Percentiles rank a stretch among this genome's conserved stretches.
These are phyloP conservation scores for Drosophila mettleri DNA, from an alignment of 2,888 invertebrate genomes.

Conservation along the genomic window DNA sequence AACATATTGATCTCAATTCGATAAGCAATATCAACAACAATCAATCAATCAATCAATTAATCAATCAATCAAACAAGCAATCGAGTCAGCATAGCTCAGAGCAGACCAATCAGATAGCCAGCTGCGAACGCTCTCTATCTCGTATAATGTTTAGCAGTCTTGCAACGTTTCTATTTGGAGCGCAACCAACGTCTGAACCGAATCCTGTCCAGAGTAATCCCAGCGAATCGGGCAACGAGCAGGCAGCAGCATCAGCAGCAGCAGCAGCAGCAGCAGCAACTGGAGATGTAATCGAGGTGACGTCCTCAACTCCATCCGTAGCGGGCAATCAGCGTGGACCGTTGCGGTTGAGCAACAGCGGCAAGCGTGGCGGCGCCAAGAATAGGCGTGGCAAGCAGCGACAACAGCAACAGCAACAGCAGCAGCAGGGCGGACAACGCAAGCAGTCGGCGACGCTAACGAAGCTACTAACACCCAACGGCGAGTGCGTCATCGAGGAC, in stretches of 20 bases:
- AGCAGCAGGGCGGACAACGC: conserved; percentile 49
- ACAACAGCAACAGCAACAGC: conserved; percentile 33
- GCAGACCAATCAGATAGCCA: conserved; percentile 8
- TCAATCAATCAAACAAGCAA: conserved; percentile 31
- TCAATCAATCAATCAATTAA: conserved; percentile 27
- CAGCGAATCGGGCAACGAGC: conserved; percentile 50
- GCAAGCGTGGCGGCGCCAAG: conserved; percentile 42
- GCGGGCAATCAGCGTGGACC: conserved; percentile 65
- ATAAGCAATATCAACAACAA: conserved; percentile 60
- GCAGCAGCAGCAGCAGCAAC: conserved; percentile 33
- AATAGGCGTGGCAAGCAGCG: conserved; percentile 55
- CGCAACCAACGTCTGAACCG: conserved; percentile 79
- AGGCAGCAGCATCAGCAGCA: conserved; percentile 19
- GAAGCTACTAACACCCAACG: conserved; percentile 66
- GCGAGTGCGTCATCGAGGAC: conserved; percentile 64
- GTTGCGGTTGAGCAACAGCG: conserved; percentile 43
- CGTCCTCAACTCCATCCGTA: conserved; percentile 82
- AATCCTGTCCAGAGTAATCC: conserved; percentile 52
- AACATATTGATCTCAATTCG: conserved; percentile 62
- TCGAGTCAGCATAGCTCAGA: too few relatives aligned
- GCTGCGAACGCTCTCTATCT: conserved; percentile 27
- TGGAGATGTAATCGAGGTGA: conserved; percentile 80
- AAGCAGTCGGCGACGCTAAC: conserved; percentile 67
- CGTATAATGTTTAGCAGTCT: conserved; percentile 87
- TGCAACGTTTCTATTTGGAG: conserved; percentile 87